A percentile compares a stretch with the other conserved stretches of the same genome.
Evolutionary conservation across 2,888 invertebrate genomes (phyloP).

Genomic region (Drosophila multiciliata): DNA sequence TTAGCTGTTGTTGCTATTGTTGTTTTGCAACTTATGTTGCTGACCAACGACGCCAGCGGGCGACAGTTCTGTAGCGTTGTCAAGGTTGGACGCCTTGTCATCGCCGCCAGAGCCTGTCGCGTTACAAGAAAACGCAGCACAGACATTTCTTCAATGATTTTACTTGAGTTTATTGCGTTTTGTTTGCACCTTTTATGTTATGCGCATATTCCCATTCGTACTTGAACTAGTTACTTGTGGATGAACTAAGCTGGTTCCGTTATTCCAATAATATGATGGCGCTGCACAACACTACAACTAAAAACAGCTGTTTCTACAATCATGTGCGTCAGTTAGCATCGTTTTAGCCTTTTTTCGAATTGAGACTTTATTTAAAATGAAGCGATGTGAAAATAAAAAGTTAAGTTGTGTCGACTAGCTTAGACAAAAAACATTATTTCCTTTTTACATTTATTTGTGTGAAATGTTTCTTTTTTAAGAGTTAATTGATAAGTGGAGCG

Average conservation of each 20-base stretch:
- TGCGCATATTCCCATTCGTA: conserved; percentile 27
- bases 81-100: conserved; percentile 35
- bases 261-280: background rate
- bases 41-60: conserved; percentile 31
- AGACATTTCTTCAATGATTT: conserved; percentile 53
- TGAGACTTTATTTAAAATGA: background rate
- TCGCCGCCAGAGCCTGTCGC: conserved; percentile 61
- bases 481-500: background rate
- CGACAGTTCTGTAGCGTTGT: conserved; percentile 31
- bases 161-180: conserved; percentile 10
- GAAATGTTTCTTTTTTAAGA: background rate
- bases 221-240: conserved; percentile 7
- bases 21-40: conserved; percentile 13
- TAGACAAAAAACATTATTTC: no score
- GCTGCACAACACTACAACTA: conserved; percentile 6
- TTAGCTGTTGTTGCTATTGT: conserved; percentile 14
- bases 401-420: background rate
- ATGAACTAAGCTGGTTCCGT: conserved; percentile 1
- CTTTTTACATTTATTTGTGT: background rate
- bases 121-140: conserved; percentile 67
- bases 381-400: background rate
- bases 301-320: conserved; percentile 21
- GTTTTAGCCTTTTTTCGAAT: background rate
- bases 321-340: background rate
- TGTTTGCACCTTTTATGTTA: conserved; percentile 24